Conservation (phyloP, 2,888 invertebrate genomes). For the Zaprionus lineosus region DNA sequence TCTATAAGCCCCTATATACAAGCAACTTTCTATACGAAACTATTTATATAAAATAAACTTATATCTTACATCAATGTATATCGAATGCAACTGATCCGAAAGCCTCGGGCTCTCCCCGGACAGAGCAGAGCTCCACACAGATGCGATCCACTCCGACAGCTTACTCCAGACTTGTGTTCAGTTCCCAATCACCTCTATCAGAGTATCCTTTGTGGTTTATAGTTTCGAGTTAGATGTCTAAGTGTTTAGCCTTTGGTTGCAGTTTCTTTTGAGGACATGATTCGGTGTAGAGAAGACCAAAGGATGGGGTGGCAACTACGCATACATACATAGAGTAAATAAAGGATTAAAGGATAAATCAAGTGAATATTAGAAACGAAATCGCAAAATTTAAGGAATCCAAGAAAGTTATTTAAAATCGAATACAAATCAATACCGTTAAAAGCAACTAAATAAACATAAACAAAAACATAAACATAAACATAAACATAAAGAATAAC, state of each 20-base stretch:
- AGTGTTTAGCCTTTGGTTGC: too few species aligned
- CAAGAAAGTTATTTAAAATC: slow-evolving; percentile 42
- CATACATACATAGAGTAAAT: slow-evolving; percentile 49
- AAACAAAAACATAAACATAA: too few species aligned
- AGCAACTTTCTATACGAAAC: slow-evolving; percentile 61
- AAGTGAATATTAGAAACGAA: slow-evolving; percentile 15
- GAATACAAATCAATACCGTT: too few species aligned
- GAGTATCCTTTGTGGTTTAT: too few species aligned
- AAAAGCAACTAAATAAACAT: too few species aligned
- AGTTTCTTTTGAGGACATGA: slow-evolving; percentile 37
- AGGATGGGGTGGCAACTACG: slow-evolving; percentile 45
- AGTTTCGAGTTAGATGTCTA: too few species aligned
- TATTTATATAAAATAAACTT: slow-evolving; percentile 53
- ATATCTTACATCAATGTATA: slow-evolving; percentile 46
- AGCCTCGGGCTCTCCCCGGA: too few species aligned
- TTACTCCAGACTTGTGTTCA: too few species aligned
- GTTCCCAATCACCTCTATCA: too few species aligned
- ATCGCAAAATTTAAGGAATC: slow-evolving; percentile 30
- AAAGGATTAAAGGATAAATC: slow-evolving; percentile 13
- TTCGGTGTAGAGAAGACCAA: slow-evolving; percentile 40
- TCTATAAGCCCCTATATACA: slow-evolving; percentile 73
- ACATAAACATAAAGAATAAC: slow-evolving; percentile 7
- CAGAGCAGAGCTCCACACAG: too few species aligned
- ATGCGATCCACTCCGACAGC: too few species aligned
- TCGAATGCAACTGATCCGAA: slow-evolving; percentile 36